Evolutionary conservation across 2,113 vertebrate species (phyloP), one percentile per base, ranked within the genome.

Genomic region (Artemisiospiza belli): DNA sequence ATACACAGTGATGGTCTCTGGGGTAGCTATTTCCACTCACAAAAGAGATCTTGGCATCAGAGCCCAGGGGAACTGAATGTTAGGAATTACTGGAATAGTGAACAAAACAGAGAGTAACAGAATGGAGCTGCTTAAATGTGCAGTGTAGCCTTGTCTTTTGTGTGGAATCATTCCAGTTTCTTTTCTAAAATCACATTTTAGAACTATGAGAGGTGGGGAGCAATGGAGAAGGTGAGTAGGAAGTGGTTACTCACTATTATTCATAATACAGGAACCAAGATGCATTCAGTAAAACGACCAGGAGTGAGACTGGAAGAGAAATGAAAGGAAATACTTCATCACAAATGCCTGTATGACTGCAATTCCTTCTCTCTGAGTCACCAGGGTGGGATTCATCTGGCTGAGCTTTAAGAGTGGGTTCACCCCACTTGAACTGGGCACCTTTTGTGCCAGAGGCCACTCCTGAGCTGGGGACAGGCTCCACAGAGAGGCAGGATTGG

Each of bases 311-410:
- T 75, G 52, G 35, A 72, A 83, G 92, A 92, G 68, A 90, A 94
- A 95, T 67, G 69, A 93, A 95, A 94, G 95, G 94, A 96, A 96
- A 96, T 87, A 75, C 73, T 96, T 94, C 35, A 67, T 63, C 39
- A 55, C 80, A 63, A 33, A 63, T 83, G 79, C 31, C 27, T 31
- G 7, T 90, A 78, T 92, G 67, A 41, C 54, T 64, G 68, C 69
- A 75, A 78, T 97, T 97, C 86, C 28, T 95, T 59, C 68, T 93
- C 64, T 83, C 94, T 96, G 95, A 96, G 77, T 97, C 96, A 96
- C 52, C 43, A 64, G 94, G 89, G 94, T 94, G 96, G 95, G 91
- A 92, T 95, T 90, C 52, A 69, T 92, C 52, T 72, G 63, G 37
- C 43, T 49, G 63, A 47, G 25, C 57, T 63, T 20, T 28, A 12